Base-by-base conservation (phyloP, 2,797 vertebrate genomes). In the Catamblyrhynchus diadema region DNA sequence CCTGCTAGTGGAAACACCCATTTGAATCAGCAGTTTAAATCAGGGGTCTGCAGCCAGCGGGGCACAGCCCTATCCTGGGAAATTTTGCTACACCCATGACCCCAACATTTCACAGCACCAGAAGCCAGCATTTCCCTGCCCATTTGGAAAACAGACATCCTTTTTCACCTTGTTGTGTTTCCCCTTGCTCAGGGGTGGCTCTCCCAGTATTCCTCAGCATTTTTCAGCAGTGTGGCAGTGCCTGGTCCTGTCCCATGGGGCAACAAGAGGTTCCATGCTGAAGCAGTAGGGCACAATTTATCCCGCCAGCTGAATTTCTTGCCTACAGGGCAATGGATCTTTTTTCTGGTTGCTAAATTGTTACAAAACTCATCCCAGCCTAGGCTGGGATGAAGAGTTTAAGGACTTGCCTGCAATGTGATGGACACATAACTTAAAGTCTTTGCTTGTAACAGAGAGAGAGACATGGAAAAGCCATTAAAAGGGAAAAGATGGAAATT, bases 401-500 rank as follows among this genome's bases (percentile, higher is more conserved):
- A 78, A 91, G 24, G 30, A 41, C 57, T 60, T 73, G 57, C 41
- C 35, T 66, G 62, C 2, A 3, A 25, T 4, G 33, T 44, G 44
- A 72, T 2, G 8, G 65, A 80, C 67, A 82, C 80, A 75, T 86
- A 83, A 90, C 53, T 77, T 89, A 72, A 93, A 95, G 67, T 56
- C 59, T 79, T 79, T 72, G 28, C 24, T 88, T 86, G 54, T 57
- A 72, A 77, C 50, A 69, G 48, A 71, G 61, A 71, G 61, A 69
- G 33, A 78, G n/a, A 83, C 17, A 30, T 14, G 48, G 51, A 70
- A 93, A 89, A 94, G 14, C 28, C 23, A 81, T 44, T 0, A 5
- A 71, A 88, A 88, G 59, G 30, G 48, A 73, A 96, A 88, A 75
- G 48, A 80, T 8, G 12, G 67, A 72, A 83, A 78, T 45, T 88